Evolutionary conservation across 2,113 vertebrate genomes (phyloP).

Genomic region (Caranx melampygus): DNA sequence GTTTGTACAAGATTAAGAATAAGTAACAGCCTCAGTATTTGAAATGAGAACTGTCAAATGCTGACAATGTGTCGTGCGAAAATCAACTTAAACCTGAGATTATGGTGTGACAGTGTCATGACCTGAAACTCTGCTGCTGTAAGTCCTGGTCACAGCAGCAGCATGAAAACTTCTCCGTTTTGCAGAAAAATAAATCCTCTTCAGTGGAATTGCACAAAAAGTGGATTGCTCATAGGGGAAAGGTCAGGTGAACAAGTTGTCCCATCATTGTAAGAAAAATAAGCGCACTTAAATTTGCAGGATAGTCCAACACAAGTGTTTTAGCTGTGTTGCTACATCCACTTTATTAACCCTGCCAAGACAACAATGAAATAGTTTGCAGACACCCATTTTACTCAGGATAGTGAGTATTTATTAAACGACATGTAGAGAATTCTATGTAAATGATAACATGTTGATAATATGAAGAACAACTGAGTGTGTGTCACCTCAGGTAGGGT

Average conservation of each 20-base stretch:
- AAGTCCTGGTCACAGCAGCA: neutral
- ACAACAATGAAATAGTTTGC: neutral
- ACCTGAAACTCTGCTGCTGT: neutral
- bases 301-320: neutral
- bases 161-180: neutral
- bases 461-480: neutral
- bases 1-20: slow-evolving; percentile 19
- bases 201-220: neutral
- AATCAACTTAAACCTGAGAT: neutral
- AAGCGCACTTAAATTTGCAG: neutral
- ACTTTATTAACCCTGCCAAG: neutral
- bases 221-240: neutral
- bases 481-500: neutral
- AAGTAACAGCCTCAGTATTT: neutral
- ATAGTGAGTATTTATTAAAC: no score
- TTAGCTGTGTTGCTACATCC: slow-evolving; percentile 7
- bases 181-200: neutral
- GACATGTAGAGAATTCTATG: neutral
- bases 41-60: neutral
- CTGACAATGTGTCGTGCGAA: neutral
- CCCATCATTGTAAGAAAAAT: neutral
- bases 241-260: neutral
- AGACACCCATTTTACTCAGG: no score
- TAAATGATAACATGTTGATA: neutral
- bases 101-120: neutral